Conservation (phyloP, 2,797 vertebrate species). For the Gambelia wislizenii region DNA sequence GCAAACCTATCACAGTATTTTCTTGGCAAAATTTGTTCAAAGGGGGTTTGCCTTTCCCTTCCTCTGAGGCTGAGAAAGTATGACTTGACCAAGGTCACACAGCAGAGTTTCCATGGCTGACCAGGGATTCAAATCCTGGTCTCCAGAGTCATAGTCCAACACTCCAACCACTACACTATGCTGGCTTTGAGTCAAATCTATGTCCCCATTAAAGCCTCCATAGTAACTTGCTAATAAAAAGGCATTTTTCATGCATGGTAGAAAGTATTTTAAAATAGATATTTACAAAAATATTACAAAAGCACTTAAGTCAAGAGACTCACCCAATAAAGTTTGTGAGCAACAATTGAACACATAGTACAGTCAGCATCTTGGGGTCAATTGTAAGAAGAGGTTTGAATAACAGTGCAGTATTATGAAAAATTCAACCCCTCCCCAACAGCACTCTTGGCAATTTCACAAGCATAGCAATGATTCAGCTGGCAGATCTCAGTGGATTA, state of each 20-base stretch:
- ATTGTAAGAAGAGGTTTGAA: conserved; percentile 63
- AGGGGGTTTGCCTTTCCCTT: too few relatives aligned
- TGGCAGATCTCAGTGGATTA: conserved; percentile 74
- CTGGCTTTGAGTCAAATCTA: background rate
- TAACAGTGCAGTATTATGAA: conserved; percentile 73
- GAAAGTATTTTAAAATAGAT: conserved; percentile 7
- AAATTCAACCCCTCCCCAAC: conserved; percentile 46
- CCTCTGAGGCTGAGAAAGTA: too few relatives aligned
- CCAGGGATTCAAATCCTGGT: too few relatives aligned
- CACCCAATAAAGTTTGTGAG: background rate
- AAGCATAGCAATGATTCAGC: conserved; percentile 74
- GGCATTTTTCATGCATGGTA: background rate
- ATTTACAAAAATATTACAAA: background rate
- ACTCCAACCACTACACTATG: too few relatives aligned
- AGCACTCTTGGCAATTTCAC: conserved; percentile 73
- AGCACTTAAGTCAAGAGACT: background rate
- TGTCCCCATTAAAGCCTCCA: background rate
- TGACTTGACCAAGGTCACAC: too few relatives aligned
- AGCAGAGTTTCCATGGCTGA: too few relatives aligned
- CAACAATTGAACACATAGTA: conserved; percentile 47
- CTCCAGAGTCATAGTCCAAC: too few relatives aligned
- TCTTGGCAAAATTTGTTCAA: too few relatives aligned
- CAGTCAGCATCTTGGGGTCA: conserved; percentile 60
- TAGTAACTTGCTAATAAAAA: background rate
- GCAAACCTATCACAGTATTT: too few relatives aligned